Evolutionary conservation across 2,888 invertebrate genomes (phyloP), one percentile per base, ranked within the genome.

Genomic region (Meiosimyza platycephala): DNA sequence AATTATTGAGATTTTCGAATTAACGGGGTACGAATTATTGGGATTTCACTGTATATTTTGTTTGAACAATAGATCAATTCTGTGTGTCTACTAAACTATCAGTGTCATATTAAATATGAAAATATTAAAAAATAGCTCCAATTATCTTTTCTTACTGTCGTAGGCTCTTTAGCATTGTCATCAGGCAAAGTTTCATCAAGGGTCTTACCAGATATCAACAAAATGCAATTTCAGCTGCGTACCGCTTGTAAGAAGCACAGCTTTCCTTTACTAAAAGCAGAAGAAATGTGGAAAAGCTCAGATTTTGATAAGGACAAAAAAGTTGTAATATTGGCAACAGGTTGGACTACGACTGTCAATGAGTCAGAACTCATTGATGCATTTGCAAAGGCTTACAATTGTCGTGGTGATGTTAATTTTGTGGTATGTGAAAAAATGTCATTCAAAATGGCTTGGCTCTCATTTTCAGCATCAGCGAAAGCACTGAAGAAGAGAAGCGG

Each of bases 311-410:
- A 72, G 3, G 76, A 52, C 0, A 86, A 85, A 72, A 80, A 81
- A 69, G 83, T 84, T 3, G 84, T 86, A 9, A 81, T 87, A n/a
- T 75, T 87, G 68, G 84, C 85, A 22, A 86, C 87, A 4, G 87
- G 87, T 6, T 87, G 87, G 87, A 82, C 81, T 3, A 86, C 86
- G 5, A 83, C 80, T 13, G 79, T 86, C 6, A 84, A 84, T 74
- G 83, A 82, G 3, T 78, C 82, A 6, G 80, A 82, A 3, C 74
- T 79, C 16, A 83, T 86, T 59, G 80, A 82, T 18, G 77, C 73
- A 0, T 72, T 87, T 16, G 81, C 82, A 9, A 77, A 83, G 71
- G 87, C 86, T 40, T 87, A 84, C 71, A 80, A 77, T 28, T 85
- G 85, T 64, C 84, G 87, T 28, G 85, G 83, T 6, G 84, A 82